phyloP scores from a whole-genome alignment of 2,797 vertebrate species.

The Macropodus opercularis region DNA sequence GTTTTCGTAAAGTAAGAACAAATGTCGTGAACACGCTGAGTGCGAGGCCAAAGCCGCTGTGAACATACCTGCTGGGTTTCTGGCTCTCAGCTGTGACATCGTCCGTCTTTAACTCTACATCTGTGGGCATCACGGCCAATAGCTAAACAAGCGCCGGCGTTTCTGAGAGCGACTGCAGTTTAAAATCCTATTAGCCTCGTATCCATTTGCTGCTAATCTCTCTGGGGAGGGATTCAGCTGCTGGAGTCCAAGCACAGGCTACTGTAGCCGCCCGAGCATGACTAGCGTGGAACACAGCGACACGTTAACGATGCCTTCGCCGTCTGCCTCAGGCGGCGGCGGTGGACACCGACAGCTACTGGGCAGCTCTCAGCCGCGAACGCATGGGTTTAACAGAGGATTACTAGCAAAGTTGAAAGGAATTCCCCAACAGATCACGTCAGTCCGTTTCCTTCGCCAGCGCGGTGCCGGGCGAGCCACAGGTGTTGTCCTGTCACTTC shows the following conservation, averaged over 20 bases:
- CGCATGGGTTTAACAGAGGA: conserved; percentile 12
- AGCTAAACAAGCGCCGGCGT: neutral
- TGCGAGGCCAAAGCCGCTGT: too few species aligned
- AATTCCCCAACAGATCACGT: conserved; percentile 11
- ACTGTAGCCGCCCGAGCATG: neutral
- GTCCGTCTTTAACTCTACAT: neutral
- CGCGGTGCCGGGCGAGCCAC: conserved; percentile 45
- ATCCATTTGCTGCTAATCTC: neutral
- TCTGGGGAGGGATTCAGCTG: neutral
- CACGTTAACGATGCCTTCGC: neutral
- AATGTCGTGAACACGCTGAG: too few species aligned
- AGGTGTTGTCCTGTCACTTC: conserved; percentile 69
- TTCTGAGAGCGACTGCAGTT: neutral
- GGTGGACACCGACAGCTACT: conserved; percentile 3
- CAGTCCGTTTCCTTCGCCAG: conserved; percentile 3
- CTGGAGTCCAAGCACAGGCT: neutral
- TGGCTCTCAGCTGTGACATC: too few species aligned
- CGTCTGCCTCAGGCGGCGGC: neutral
- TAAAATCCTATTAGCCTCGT: neutral
- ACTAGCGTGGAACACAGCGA: neutral
- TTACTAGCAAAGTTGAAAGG: neutral
- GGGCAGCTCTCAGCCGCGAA: neutral
- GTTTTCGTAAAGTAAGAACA: too few species aligned
- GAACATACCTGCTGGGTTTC: too few species aligned
- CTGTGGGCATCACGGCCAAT: neutral